phyloP scores from a whole-genome alignment of 2,888 invertebrate genomes.

The Aromia moschata region DNA sequence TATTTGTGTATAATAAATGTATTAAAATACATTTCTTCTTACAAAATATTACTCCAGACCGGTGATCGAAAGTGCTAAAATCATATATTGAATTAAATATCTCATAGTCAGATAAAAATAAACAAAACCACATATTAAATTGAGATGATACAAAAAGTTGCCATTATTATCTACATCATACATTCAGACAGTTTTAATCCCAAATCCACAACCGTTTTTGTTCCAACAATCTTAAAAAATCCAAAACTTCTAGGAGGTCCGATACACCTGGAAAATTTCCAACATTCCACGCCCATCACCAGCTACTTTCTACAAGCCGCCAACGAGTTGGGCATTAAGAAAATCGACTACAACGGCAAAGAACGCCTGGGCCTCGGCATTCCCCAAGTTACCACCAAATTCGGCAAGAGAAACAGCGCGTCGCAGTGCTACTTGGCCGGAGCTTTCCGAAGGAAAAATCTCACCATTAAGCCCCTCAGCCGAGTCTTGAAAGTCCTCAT shows the following conservation, averaged over 20 bases:
- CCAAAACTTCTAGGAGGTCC: constrained; percentile 63
- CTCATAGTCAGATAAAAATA: too few species aligned
- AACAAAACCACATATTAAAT: too few species aligned
- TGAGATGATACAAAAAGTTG: too few species aligned
- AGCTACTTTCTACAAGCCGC: constrained; percentile 68
- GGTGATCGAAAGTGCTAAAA: too few species aligned
- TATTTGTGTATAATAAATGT: too few species aligned
- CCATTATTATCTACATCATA: too few species aligned
- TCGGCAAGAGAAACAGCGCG: constrained; percentile 74
- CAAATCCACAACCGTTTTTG: too few species aligned
- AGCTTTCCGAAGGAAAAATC: constrained; percentile 68
- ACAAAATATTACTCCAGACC: too few species aligned
- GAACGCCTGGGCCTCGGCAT: constrained; percentile 71
- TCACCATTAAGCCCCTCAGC: constrained; percentile 70
- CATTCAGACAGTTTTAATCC: too few species aligned
- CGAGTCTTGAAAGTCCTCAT: constrained; percentile 70
- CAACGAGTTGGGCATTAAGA: constrained; percentile 68
- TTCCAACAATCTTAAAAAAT: too few species aligned
- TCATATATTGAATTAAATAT: too few species aligned
- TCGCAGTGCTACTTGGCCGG: constrained; percentile 73
- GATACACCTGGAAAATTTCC: constrained; percentile 65
- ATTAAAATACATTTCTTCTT: too few species aligned
- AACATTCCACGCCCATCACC: constrained; percentile 37
- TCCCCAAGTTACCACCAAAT: constrained; percentile 71
- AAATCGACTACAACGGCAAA: constrained; percentile 72